Evolutionary conservation across 2,888 invertebrate species (phyloP).

Genomic region (Heteromyza rotundicornis): DNA sequence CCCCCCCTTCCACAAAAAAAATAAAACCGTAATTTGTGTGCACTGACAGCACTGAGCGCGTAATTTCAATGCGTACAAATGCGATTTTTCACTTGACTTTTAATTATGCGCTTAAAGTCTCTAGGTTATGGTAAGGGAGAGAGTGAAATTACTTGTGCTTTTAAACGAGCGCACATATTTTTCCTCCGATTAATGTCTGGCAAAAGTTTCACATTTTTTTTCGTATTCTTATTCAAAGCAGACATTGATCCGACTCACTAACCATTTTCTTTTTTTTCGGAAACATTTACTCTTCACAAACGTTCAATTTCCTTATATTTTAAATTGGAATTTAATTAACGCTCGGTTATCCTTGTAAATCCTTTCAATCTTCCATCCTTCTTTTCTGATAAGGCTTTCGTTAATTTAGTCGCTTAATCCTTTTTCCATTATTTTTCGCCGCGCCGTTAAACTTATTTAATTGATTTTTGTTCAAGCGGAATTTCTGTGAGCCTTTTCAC

Average conservation of each 20-base stretch:
- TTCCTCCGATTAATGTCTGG: not conserved
- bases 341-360: not conserved
- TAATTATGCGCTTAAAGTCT: constrained; percentile 43
- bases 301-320: not conserved
- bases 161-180: not conserved
- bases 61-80: constrained; percentile 39
- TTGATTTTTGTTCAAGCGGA: constrained; percentile 37
- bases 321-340: constrained; percentile 4
- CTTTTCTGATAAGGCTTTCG: too few relatives aligned
- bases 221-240: not conserved
- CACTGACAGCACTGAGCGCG: constrained; percentile 36
- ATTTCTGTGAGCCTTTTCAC: too few relatives aligned
- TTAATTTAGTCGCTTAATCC: constrained; percentile 2
- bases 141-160: too few relatives aligned
- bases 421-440: constrained; percentile 5
- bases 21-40: not conserved
- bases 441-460: constrained; percentile 41
- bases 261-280: not conserved
- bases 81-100: constrained; percentile 55
- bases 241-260: too few relatives aligned
- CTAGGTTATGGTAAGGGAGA: too few relatives aligned
- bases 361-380: not conserved
- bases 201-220: not conserved
- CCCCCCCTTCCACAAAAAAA: not conserved
- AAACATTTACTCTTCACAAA: not conserved